Evolutionary conservation across 2,797 vertebrate species (phyloP).

Genomic region (Acanthiza pusilla): DNA sequence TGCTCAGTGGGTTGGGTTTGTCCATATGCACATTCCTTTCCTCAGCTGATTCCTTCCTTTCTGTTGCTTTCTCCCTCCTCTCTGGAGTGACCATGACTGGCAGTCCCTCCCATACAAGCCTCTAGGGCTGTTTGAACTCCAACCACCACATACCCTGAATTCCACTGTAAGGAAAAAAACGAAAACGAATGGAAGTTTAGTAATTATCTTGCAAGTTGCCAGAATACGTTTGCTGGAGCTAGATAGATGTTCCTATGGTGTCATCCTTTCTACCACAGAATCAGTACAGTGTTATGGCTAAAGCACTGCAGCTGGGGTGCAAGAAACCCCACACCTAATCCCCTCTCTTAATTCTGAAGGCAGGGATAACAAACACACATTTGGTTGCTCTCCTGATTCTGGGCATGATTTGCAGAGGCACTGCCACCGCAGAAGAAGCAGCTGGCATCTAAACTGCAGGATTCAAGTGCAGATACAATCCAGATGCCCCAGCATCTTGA

Average conservation of each 20-base stretch:
- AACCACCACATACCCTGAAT: conserved; percentile 2
- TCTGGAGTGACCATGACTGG: not conserved
- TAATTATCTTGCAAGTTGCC: conserved; percentile 7
- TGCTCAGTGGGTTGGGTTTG: not conserved
- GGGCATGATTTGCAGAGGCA: not conserved
- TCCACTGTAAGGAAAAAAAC: not conserved
- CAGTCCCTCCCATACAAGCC: not conserved
- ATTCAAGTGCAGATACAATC: not conserved
- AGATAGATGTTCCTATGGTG: not conserved
- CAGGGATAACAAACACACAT: not conserved
- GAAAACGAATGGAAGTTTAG: not conserved
- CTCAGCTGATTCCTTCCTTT: conserved; percentile 1
- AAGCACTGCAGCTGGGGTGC: not conserved
- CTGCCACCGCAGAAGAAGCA: not conserved
- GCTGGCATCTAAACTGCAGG: not conserved
- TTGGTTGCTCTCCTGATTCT: not conserved
- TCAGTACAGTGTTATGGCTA: not conserved
- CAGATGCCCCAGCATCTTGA: not conserved
- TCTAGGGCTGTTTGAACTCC: conserved; percentile 4
- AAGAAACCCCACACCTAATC: not conserved
- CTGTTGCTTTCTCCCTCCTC: not conserved
- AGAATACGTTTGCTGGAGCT: not conserved
- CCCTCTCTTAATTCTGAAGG: not conserved
- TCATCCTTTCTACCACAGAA: not conserved
- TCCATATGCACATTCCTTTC: not conserved